phyloP scores from a whole-genome alignment of 2,888 invertebrate genomes.

The Brenthis daphne region DNA sequence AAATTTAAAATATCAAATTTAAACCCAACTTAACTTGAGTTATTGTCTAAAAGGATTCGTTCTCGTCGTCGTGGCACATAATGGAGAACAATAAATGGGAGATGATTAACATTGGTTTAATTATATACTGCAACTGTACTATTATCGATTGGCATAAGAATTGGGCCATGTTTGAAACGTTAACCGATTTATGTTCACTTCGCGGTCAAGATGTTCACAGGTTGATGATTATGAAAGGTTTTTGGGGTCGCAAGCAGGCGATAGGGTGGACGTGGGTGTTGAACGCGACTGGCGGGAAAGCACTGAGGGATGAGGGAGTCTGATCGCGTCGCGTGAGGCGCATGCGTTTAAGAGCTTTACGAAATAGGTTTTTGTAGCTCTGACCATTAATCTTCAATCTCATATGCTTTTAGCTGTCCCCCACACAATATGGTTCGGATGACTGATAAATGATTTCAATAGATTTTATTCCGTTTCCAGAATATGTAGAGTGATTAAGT shows the following conservation, averaged over 20 bases:
- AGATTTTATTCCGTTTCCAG: too few relatives aligned
- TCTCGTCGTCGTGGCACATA: conserved; percentile 70
- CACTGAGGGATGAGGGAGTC: conserved; percentile 48
- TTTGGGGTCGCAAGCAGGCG: conserved; percentile 28
- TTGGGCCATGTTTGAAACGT: conserved; percentile 28
- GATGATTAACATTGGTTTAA: conserved; percentile 52
- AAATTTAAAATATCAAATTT: not conserved
- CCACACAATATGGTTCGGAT: conserved; percentile 11
- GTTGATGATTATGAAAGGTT: conserved; percentile 22
- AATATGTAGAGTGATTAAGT: too few relatives aligned
- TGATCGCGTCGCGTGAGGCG: conserved; percentile 45
- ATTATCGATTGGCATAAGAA: conserved; percentile 24
- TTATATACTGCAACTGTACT: conserved; percentile 35
- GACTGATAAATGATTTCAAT: not conserved
- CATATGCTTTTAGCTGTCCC: conserved; percentile 20
- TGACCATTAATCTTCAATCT: conserved; percentile 31
- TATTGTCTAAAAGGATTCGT: conserved; percentile 50
- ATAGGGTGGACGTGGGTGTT: conserved; percentile 48
- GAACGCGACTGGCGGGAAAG: conserved; percentile 65
- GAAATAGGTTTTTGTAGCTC: conserved; percentile 37
- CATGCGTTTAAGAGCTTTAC: conserved; percentile 59
- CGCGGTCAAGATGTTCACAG: conserved; percentile 40
- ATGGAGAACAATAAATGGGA: conserved; percentile 60
- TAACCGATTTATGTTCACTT: conserved; percentile 42
- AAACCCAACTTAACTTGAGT: conserved; percentile 6